Percentiles rank a stretch among this genome's conserved stretches.
Evolutionary conservation across 2,113 vertebrate species (phyloP).

Genomic region (Antechinus flavipes): DNA sequence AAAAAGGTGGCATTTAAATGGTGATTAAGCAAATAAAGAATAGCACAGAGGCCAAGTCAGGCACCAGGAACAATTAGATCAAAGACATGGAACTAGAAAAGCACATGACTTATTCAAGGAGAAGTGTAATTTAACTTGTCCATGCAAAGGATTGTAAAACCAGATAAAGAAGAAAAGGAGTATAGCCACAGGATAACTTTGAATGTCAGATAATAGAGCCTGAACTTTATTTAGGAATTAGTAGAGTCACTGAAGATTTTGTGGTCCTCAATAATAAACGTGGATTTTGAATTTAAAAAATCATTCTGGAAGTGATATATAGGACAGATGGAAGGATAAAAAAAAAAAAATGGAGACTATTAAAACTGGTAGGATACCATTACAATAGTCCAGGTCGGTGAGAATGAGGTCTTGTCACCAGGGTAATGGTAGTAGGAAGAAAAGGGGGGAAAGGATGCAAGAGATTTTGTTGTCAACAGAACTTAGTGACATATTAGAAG

Average conservation of each 20-base stretch:
- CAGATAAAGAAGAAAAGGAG: background rate
- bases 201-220: background rate
- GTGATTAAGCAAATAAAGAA: background rate
- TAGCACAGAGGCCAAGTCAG: background rate
- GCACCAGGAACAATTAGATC: background rate
- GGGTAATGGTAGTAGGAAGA: background rate
- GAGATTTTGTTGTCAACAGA: background rate
- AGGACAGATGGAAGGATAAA: background rate
- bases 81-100: background rate
- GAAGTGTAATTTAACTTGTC: background rate
- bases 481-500: background rate
- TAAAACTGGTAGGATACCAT: background rate
- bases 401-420: background rate
- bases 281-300: background rate
- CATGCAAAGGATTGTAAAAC: background rate
- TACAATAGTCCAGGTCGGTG: background rate
- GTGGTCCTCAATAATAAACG: background rate
- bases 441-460: background rate
- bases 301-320: background rate
- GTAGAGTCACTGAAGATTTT: background rate
- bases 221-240: background rate
- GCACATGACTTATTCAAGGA: background rate
- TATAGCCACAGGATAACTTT: background rate
- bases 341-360: background rate
- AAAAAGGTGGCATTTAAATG: background rate